Conservation (phyloP, 2,888 invertebrate species). For the Drosophila yooni region DNA sequence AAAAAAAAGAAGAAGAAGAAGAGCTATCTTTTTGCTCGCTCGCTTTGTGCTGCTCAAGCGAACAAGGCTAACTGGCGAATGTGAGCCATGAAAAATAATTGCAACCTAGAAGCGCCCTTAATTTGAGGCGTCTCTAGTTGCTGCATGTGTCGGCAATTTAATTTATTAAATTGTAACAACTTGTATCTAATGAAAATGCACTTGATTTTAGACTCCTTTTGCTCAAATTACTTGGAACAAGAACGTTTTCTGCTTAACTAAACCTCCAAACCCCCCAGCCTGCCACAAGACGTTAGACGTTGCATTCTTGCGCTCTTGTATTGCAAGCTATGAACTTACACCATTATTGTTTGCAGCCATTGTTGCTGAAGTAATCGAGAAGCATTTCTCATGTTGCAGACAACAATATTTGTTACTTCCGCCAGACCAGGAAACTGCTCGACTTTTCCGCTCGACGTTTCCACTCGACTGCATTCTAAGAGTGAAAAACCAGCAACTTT, state of each 20-base stretch:
- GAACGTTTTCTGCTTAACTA: conserved; percentile 40
- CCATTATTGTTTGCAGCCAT: conserved; percentile 28
- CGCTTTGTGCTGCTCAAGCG: conserved; percentile 20
- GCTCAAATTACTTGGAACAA: conserved; percentile 69
- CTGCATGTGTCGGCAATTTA: conserved; percentile 59
- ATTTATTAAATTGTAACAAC: conserved; percentile 76
- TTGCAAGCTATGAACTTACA: not conserved
- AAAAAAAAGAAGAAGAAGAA: conserved; percentile 10
- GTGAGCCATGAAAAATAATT: conserved; percentile 50
- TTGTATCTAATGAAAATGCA: conserved; percentile 76
- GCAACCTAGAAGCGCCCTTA: conserved; percentile 7
- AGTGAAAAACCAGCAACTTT: conserved; percentile 19
- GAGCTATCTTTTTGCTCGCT: conserved; percentile 3
- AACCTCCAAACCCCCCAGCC: not conserved
- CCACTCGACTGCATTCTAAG: conserved; percentile 28
- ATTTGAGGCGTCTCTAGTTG: conserved; percentile 34
- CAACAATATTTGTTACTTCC: conserved; percentile 26
- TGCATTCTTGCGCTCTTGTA: not conserved
- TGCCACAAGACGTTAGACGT: conserved; percentile 3
- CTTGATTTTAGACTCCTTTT: conserved; percentile 62
- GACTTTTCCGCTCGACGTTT: conserved; percentile 33
- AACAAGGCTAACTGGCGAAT: conserved; percentile 39
- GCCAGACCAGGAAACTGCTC: conserved; percentile 20
- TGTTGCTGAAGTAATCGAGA: conserved; percentile 19
- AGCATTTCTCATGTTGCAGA: conserved; percentile 16